Base-by-base conservation (phyloP, 37 sponge, comb jelly and placozoan species). In the Eunapius fragilis region DNA sequence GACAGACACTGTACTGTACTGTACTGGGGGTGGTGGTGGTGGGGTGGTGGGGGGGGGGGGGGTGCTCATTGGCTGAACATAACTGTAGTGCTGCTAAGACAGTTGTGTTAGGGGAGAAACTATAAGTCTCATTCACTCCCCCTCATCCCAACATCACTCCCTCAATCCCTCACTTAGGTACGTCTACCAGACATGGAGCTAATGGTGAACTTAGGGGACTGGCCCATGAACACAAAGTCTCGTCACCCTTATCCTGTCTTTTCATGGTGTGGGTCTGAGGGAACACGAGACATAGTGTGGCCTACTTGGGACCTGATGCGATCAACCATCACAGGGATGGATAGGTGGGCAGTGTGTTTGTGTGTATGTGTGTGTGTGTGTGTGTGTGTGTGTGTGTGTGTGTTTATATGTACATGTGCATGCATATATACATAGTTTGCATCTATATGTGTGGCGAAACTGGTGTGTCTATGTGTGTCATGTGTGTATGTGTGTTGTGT, bases 261-360 rank as follows among this genome's bases (percentile, higher is more conserved):
- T 79, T 97, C 98, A 3, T 99, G 98, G 92, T 97, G 99, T 91
- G 99, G 99, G 22, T 95, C 98, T 0, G 38, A 78, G 13, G 91
- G 87, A 26, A 86, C 86, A 0, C 45, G 87, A 35, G 99, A 99
- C 90, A 97, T 99, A n/a, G 85, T 95, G 76, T 82, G 96, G 87
- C 99, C 99, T 25, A 94, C 94, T 19, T 97, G 97, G 81, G 99
- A 99, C 80, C 78, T 99, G 32, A 95, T 96, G 80, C 88, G 88
- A 34, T 75, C 93, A 24, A 97, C 96, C 37, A 83, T 97, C 69
- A 86, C 92, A 35, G 94, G 87, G 28, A 87, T 97, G 90, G 79
- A 88, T 75, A 89, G 96, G 91, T 91, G 78, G 25, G 41, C 41
- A 41, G 41, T 6, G 6, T 41, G n/a, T n/a, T n/a, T n/a, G n/a